Evolutionary conservation across 2,113 vertebrate species (phyloP).

Genomic region (Columba janthina): DNA sequence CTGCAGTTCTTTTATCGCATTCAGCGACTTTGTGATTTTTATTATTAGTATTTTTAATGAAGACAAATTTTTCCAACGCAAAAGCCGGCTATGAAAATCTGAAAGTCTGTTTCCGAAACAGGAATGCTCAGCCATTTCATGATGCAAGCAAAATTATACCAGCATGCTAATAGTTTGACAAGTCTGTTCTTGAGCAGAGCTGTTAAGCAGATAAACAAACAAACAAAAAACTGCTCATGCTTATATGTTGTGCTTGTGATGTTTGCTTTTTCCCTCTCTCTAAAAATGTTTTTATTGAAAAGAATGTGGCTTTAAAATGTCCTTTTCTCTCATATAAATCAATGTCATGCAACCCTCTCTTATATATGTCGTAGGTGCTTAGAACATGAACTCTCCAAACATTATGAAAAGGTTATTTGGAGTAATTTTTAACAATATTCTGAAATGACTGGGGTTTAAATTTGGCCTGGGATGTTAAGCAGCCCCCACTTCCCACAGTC

Average conservation of each 20-base stretch:
- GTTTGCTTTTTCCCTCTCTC: background rate
- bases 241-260: background rate
- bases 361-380: background rate
- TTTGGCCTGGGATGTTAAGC: conserved; percentile 62
- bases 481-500: conserved; percentile 68
- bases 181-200: conserved; percentile 41
- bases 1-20: background rate
- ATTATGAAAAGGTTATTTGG: background rate
- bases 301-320: conserved; percentile 4
- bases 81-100: background rate
- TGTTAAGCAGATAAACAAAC: conserved; percentile 42
- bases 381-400: background rate
- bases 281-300: background rate
- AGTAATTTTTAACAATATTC: conserved; percentile 25
- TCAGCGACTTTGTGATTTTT: background rate
- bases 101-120: background rate
- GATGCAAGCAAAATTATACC: background rate
- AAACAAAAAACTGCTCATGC: conserved; percentile 10
- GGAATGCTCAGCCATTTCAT: background rate
- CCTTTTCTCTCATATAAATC: conserved; percentile 22
- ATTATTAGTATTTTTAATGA: background rate
- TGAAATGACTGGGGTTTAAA: conserved; percentile 34
- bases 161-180: conserved; percentile 11
- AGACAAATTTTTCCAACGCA: background rate
- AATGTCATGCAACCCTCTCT: background rate